Base-by-base conservation (phyloP, 1,140 invertebrate species). In the Teleogryllus occipitalis region DNA sequence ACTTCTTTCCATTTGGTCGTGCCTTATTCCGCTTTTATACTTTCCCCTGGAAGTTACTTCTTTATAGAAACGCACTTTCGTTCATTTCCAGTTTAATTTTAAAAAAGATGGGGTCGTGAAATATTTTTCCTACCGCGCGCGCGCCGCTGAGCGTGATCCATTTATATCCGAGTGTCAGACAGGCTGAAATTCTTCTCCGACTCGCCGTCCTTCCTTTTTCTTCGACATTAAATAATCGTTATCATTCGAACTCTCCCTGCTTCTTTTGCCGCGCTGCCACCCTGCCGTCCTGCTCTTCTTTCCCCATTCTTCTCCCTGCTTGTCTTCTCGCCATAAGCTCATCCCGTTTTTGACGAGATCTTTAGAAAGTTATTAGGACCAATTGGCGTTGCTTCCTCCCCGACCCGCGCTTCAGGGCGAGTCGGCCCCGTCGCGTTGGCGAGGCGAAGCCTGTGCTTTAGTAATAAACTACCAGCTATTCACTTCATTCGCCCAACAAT, bases 291-390 rank as follows among this genome's bases (percentile, higher is more conserved):
- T 65, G 54, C 54, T 18, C 54, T 65, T 65, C 54, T 39, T 39
- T 39, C 54, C 54, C 54, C 18, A 65, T 65, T 65, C 54, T 65
- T 65, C 54, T 65, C 54, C 54, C 54, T 39, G 27, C 27, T 65
- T 65, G 54, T 65, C 54, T 14, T 39, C 54, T 18, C 54, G 54
- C 54, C 54, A 65, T 65, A 65, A 65, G 18, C 54, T 65, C 54
- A 65, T 65, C 54, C 54, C 54, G 54, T 65, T 65, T 65, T 65
- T 65, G 54, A 65, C 54, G 18, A 65, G 54, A 65, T 65, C 54
- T 65, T 65, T 65, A 65, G 54, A 65, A 65, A 65, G 54, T 65
- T 65, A 65, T 65, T 65, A 65, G 54, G 10, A 65, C 54, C 54
- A 65, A 65, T 65, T 65, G 54, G 18, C 18, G 54, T 65, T 65